Percentiles rank a stretch among this genome's conserved stretches.
These are phyloP conservation scores for Synanthedon formicaeformis DNA, from an alignment of 2,888 invertebrate genomes.

Conservation along the genomic window DNA sequence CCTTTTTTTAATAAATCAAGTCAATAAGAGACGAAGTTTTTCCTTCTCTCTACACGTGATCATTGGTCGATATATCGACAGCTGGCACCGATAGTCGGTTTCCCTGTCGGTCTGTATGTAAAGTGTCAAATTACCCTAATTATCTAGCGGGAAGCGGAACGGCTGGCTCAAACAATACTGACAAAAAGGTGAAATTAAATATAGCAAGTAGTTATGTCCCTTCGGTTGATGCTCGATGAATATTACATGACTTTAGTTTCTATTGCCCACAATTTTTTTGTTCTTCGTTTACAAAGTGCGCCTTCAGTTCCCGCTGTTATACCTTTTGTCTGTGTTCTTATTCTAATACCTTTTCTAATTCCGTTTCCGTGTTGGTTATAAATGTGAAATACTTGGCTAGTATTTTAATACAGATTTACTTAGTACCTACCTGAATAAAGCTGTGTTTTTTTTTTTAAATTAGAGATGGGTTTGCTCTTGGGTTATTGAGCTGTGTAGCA, in stretches of 20 bases:
- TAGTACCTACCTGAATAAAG: too few species aligned
- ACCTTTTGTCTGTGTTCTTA: neutral
- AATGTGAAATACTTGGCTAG: too few species aligned
- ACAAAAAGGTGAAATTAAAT: slow-evolving; percentile 3
- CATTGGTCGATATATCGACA: neutral
- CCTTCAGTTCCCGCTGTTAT: slow-evolving; percentile 2
- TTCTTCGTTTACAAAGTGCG: neutral
- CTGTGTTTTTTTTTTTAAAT: too few species aligned
- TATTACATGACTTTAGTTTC: neutral
- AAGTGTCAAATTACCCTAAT: slow-evolving; percentile 40
- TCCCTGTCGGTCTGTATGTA: neutral
- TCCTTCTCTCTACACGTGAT: neutral
- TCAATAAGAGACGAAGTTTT: too few species aligned
- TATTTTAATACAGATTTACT: too few species aligned
- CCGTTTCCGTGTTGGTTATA: too few species aligned
- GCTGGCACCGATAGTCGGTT: neutral
- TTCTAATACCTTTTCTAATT: too few species aligned
- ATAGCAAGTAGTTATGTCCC: neutral
- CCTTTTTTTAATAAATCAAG: too few species aligned
- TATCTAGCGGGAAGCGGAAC: slow-evolving; percentile 24
- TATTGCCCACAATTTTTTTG: neutral
- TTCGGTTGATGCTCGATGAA: slow-evolving; percentile 6
- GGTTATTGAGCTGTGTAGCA: too few species aligned
- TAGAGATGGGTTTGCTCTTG: too few species aligned
- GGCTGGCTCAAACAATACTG: slow-evolving; percentile 11